A percentile compares a stretch with the other conserved stretches of the same genome.
phyloP scores from a whole-genome alignment of 2,113 vertebrate genomes.

The Pristiophorus japonicus region DNA sequence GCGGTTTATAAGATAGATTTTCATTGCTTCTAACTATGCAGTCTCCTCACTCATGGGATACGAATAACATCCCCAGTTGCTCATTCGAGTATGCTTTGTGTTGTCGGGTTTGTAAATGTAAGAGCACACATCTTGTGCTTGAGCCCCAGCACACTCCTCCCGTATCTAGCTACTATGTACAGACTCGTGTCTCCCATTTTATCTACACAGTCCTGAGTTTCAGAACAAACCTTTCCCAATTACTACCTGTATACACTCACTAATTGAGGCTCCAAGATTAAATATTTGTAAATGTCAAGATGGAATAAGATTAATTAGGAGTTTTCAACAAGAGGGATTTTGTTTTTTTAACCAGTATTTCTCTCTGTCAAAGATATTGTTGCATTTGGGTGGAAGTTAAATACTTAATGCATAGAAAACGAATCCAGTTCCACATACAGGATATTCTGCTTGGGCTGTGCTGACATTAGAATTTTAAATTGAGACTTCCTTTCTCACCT shows the following conservation, averaged over 20 bases:
- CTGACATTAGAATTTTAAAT: too few relatives aligned
- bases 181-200: neutral
- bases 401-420: too few relatives aligned
- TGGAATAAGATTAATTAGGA: neutral
- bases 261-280: neutral
- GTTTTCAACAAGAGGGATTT: neutral
- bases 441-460: too few relatives aligned
- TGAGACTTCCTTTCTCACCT: too few relatives aligned
- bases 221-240: neutral
- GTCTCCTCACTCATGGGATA: neutral
- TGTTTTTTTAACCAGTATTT: neutral
- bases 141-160: neutral
- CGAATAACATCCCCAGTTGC: neutral
- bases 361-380: neutral
- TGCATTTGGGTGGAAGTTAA: neutral
- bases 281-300: neutral
- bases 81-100: neutral
- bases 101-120: neutral
- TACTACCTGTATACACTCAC: neutral
- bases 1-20: neutral
- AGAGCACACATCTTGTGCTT: neutral
- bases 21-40: neutral
- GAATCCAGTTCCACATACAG: too few relatives aligned
- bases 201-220: neutral
- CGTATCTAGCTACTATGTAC: neutral